phyloP scores from a whole-genome alignment of 2,113 vertebrate genomes.

The Corythaeola cristata region DNA sequence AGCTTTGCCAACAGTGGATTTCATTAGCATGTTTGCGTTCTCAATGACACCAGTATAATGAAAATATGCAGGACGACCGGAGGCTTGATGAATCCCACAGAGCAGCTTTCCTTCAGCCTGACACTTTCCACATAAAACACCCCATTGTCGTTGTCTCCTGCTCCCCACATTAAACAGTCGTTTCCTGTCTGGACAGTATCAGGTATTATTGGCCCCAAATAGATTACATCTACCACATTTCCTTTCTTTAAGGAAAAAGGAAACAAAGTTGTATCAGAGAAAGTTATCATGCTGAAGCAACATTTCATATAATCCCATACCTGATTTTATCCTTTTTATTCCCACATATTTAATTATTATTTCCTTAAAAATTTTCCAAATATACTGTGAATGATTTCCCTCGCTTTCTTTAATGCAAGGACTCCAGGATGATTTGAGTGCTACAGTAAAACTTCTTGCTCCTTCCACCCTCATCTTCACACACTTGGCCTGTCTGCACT shows the following conservation, averaged over 20 bases:
- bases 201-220: background rate
- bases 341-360: background rate
- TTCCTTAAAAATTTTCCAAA: background rate
- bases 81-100: background rate
- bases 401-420: background rate
- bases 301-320: background rate
- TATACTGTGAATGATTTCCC: background rate
- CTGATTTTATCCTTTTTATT: background rate
- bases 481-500: background rate
- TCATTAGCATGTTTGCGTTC: background rate
- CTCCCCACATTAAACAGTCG: background rate
- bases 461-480: background rate
- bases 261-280: background rate
- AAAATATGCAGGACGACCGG: background rate
- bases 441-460: background rate
- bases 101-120: background rate
- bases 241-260: background rate
- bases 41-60: background rate
- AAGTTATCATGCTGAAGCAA: background rate
- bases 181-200: background rate
- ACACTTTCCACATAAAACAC: background rate
- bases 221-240: background rate
- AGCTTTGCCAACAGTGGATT: background rate
- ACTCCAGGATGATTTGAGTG: background rate
- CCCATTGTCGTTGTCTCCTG: background rate